Conservation (phyloP, 2,113 vertebrate species). For the Muntiacus reevesi region DNA sequence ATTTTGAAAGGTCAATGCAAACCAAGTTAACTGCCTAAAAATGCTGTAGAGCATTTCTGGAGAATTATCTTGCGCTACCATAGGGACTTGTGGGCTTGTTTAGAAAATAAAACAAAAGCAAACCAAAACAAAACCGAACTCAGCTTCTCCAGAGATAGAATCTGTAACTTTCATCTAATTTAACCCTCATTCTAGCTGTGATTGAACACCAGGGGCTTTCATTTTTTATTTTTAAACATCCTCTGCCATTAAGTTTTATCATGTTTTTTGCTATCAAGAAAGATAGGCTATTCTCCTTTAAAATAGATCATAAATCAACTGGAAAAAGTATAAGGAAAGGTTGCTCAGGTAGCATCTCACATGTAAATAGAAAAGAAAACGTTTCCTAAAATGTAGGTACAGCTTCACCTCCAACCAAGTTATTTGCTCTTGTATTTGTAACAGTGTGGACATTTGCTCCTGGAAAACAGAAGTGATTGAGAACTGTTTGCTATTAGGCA, state of each 20-base stretch:
- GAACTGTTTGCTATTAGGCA: constrained; percentile 27
- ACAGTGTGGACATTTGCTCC: background rate
- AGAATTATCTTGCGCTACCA: background rate
- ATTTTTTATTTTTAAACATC: background rate
- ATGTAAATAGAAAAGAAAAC: background rate
- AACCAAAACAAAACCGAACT: background rate
- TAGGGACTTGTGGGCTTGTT: background rate
- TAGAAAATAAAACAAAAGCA: constrained; percentile 23
- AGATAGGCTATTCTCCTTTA: constrained; percentile 35
- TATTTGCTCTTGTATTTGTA: background rate
- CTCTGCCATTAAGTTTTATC: background rate
- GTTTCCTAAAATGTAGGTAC: background rate
- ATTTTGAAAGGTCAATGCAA: constrained; percentile 51
- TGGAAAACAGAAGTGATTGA: constrained; percentile 28
- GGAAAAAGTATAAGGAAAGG: background rate
- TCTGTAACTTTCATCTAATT: background rate
- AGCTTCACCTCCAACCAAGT: background rate
- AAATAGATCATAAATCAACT: constrained; percentile 24
- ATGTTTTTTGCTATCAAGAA: constrained; percentile 20
- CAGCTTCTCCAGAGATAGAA: background rate
- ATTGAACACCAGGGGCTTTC: background rate
- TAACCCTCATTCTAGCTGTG: background rate
- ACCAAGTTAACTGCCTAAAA: constrained; percentile 52
- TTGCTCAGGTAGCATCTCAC: background rate
- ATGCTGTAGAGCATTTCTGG: background rate